Percentiles rank a stretch among this genome's conserved stretches.
Evolutionary conservation across 2,113 vertebrate species (phyloP).

Genomic region (Hepsetus odoe): DNA sequence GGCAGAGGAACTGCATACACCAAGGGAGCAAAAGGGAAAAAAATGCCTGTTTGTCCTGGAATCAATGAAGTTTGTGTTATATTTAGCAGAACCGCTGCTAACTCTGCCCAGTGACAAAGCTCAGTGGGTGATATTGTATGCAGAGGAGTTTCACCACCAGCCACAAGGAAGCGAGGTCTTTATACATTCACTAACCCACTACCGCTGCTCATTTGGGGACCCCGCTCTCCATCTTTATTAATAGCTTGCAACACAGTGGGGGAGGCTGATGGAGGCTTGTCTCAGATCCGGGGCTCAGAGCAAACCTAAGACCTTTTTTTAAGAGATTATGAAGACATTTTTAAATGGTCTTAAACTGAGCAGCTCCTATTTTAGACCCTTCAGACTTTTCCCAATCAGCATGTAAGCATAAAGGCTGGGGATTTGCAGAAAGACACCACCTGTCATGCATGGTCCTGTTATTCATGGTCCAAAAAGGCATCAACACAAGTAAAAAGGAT

Average conservation of each 20-base stretch:
- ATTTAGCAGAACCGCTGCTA: slow-evolving; percentile 34
- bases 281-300: background rate
- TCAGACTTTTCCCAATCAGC: too few species aligned
- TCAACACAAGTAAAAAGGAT: too few species aligned
- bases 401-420: too few species aligned
- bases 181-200: background rate
- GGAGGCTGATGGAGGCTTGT: background rate
- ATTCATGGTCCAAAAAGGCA: too few species aligned
- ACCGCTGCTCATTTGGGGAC: background rate
- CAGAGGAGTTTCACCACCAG: slow-evolving; percentile 26
- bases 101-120: slow-evolving; percentile 38
- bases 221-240: slow-evolving; percentile 1
- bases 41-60: slow-evolving; percentile 8
- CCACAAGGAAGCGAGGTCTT: background rate
- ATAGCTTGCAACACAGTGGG: slow-evolving; percentile 16
- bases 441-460: too few species aligned
- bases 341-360: background rate
- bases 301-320: too few species aligned
- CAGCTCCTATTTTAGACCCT: background rate
- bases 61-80: slow-evolving; percentile 41
- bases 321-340: background rate
- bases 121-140: slow-evolving; percentile 25
- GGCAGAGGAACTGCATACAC: slow-evolving; percentile 49
- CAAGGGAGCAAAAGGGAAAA: slow-evolving; percentile 27
- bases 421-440: too few species aligned